Conservation (phyloP, 1,140 invertebrate species). For the Microplitis mediator region DNA sequence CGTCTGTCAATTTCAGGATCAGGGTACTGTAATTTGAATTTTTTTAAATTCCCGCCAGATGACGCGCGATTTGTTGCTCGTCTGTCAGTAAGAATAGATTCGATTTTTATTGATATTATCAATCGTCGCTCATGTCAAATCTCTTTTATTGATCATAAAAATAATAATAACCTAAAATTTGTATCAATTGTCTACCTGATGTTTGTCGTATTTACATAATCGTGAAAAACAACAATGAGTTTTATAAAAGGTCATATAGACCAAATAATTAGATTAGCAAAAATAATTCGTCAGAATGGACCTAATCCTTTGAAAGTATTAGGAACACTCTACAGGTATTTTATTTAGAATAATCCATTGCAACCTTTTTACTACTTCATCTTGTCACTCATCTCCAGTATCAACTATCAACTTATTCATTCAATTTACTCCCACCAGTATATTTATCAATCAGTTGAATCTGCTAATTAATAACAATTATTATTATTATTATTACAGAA, state of each 20-base stretch:
- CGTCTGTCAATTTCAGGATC: no score
- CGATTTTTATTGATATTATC: no score
- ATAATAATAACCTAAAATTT: no score
- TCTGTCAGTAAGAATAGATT: no score
- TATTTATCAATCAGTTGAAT: conserved; percentile 24
- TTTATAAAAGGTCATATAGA: conserved; percentile 10
- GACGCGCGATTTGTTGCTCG: no score
- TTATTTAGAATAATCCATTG: conserved; percentile 20
- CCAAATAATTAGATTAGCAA: conserved; percentile 72
- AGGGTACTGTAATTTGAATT: no score
- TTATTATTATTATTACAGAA: conserved; percentile 63
- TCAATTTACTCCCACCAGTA: conserved; percentile 31
- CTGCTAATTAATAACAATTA: conserved; percentile 28
- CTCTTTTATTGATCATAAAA: no score
- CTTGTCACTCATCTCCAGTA: conserved; percentile 26
- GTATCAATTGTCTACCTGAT: no score
- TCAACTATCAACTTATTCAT: not conserved
- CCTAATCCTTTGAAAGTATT: conserved; percentile 72
- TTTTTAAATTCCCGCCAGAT: no score
- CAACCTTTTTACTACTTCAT: conserved; percentile 29
- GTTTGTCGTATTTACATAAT: no score
- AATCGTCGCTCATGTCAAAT: no score
- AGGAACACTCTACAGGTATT: conserved; percentile 78
- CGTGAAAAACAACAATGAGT: no score
- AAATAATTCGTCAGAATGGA: conserved; percentile 74